Conservation (phyloP, 2,888 invertebrate genomes). For the Drosophila meridionalis region DNA sequence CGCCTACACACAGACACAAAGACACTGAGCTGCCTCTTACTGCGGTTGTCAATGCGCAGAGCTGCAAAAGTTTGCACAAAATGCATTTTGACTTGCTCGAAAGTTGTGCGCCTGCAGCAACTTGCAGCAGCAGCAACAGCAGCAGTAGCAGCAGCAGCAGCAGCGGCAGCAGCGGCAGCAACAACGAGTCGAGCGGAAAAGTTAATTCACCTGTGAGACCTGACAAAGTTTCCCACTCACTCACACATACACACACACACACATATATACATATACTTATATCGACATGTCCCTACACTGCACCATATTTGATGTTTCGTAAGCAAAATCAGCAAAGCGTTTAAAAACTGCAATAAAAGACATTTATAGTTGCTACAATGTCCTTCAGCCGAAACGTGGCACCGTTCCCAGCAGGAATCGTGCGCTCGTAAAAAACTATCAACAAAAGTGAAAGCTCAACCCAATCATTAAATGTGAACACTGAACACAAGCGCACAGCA, state of each 20-base stretch:
- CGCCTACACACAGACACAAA: slow-evolving; percentile 2
- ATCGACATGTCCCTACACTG: slow-evolving; percentile 19
- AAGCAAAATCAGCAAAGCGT: slow-evolving; percentile 77
- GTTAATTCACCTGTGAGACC: slow-evolving; percentile 81
- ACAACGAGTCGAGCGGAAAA: slow-evolving; percentile 72
- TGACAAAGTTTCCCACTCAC: slow-evolving; percentile 71
- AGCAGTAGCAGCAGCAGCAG: slow-evolving; percentile 18
- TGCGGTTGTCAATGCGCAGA: slow-evolving; percentile 73
- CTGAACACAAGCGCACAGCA: slow-evolving; percentile 22
- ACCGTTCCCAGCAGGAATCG: slow-evolving; percentile 46
- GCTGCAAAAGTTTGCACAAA: slow-evolving; percentile 64
- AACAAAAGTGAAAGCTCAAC: slow-evolving; percentile 52
- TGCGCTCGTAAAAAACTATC: slow-evolving; percentile 65
- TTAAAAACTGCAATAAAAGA: slow-evolving; percentile 78
- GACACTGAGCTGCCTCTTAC: slow-evolving; percentile 25
- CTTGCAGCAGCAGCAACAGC: slow-evolving; percentile 35
- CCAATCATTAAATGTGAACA: slow-evolving; percentile 56
- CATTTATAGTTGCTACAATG: slow-evolving; percentile 73
- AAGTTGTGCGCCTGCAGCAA: slow-evolving; percentile 68
- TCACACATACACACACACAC: slow-evolving; percentile 6
- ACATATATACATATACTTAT: not conserved
- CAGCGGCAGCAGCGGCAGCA: slow-evolving; percentile 24
- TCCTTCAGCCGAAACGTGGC: slow-evolving; percentile 51
- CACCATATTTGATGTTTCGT: slow-evolving; percentile 66
- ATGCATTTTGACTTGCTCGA: slow-evolving; percentile 77